Evolutionary conservation across 2,888 invertebrate species (phyloP), one percentile per base, ranked within the genome.

Genomic region (Helicoverpa assulta): DNA sequence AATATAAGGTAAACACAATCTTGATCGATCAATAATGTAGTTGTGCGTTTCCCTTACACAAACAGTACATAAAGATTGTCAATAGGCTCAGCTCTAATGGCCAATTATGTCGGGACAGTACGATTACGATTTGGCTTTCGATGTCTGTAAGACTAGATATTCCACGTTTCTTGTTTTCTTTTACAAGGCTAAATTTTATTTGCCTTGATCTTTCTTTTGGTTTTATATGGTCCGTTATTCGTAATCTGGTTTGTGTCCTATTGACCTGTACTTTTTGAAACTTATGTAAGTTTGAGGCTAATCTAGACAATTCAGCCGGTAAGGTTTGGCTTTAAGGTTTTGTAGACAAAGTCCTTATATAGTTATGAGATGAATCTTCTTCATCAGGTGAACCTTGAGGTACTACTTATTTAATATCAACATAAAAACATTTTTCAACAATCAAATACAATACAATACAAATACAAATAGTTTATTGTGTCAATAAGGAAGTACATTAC

Each of bases 51-150:
- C 8, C n/a, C n/a, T 18, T 55, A 43, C 10, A 19, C 21, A 33
- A 66, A 37, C 7, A 12, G 16, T 52, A 52, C 40, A 60, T 19
- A 47, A 50, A 29, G 47, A 66, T 43, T 43, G 10, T 21, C 60
- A 57, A 57, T 53, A 53, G 60, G 73, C 47, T 73, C 52, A 53
- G 12, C 52, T 14, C 29, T 73, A 57, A 73, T 73, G 60, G 67
- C 56, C 67, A 73, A 73, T 73, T 73, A 73, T 26, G 19, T 53
- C 18, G 16, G 59, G 57, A 33, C 52, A 53, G 59, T 19, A 16
- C n/a, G 60, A 60, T 73, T 56, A 67, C 37, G 51, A 52, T 56
- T 56, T 52, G n/a, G 26, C 14, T 43, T 59, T 55, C 1, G 52
- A 67, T 50, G 3, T 52, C 12, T 19, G 5, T 5, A 7, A 47